These are phyloP conservation scores for Trichonephila clavipes DNA, from an alignment of 1,140 invertebrate species.

Conservation along the genomic window DNA sequence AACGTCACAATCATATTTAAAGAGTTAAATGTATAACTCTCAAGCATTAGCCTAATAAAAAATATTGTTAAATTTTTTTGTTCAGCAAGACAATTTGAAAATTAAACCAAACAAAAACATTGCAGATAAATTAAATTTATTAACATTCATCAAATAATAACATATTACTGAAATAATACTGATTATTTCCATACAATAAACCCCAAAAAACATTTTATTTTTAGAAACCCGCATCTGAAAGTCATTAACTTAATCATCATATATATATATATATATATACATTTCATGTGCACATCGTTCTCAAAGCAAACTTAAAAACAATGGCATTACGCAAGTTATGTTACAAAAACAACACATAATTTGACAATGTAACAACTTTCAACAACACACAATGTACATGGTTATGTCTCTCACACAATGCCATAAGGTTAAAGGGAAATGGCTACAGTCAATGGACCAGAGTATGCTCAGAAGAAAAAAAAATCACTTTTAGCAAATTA, in stretches of 20 bases:
- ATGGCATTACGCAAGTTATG: not conserved
- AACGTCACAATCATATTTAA: no score
- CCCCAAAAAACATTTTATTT: constrained; percentile 28
- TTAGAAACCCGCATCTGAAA: constrained; percentile 31
- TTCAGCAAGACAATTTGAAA: no score
- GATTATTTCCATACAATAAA: constrained; percentile 51
- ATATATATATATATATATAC: constrained; percentile 3
- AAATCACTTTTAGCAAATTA: no score
- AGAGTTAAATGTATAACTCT: no score
- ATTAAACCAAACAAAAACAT: not conserved
- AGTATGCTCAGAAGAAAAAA: not conserved
- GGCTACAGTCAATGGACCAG: not conserved
- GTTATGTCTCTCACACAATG: not conserved
- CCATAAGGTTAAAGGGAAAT: not conserved
- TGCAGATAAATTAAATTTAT: constrained; percentile 72
- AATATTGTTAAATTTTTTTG: no score
- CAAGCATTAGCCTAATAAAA: no score
- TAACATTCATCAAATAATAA: constrained; percentile 75
- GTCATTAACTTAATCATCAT: constrained; percentile 27
- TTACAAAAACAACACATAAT: constrained; percentile 40
- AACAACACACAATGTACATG: constrained; percentile 8
- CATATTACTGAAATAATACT: constrained; percentile 71
- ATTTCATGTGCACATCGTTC: constrained; percentile 14
- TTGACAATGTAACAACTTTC: constrained; percentile 35
- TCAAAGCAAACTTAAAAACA: constrained; percentile 2